Evolutionary conservation across 2,888 invertebrate genomes (phyloP).

Genomic region (Azorinus chamasolen): DNA sequence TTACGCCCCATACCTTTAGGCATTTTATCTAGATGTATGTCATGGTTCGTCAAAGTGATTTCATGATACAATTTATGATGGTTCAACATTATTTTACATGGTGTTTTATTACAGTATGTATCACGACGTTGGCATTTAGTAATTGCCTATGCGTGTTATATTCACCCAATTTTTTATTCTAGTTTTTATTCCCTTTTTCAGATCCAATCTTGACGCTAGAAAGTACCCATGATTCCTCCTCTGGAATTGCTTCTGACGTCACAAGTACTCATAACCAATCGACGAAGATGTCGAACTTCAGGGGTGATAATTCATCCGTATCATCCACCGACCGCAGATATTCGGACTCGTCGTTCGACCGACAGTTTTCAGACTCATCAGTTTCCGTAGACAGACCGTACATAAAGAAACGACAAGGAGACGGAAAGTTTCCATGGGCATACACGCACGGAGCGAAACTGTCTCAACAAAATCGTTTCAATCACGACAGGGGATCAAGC

Average conservation of each 20-base stretch:
- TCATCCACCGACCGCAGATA: conserved; percentile 63
- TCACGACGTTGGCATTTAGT: too few relatives aligned
- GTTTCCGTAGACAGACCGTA: conserved; percentile 59
- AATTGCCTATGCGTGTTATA: too few relatives aligned
- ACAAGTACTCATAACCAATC: conserved; percentile 68
- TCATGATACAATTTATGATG: too few relatives aligned
- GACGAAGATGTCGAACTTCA: conserved; percentile 72
- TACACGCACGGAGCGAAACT: conserved; percentile 62
- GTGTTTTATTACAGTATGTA: too few relatives aligned
- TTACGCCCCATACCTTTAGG: too few relatives aligned
- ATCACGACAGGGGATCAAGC: conserved; percentile 32
- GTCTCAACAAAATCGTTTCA: conserved; percentile 55
- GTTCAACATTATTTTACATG: too few relatives aligned
- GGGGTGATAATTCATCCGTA: conserved; percentile 70
- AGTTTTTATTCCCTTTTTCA: conserved; percentile 43
- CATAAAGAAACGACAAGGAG: conserved; percentile 64
- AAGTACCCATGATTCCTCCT: conserved; percentile 84
- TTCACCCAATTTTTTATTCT: conserved; percentile 4
- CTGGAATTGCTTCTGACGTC: conserved; percentile 84
- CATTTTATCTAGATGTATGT: too few relatives aligned
- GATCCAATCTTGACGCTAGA: conserved; percentile 68
- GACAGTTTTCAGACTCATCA: conserved; percentile 65
- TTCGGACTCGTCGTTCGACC: conserved; percentile 72
- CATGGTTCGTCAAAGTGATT: too few relatives aligned
- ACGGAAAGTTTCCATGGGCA: conserved; percentile 67